Base-by-base conservation (phyloP, 2,888 invertebrate genomes). In the Aplocera efformata region DNA sequence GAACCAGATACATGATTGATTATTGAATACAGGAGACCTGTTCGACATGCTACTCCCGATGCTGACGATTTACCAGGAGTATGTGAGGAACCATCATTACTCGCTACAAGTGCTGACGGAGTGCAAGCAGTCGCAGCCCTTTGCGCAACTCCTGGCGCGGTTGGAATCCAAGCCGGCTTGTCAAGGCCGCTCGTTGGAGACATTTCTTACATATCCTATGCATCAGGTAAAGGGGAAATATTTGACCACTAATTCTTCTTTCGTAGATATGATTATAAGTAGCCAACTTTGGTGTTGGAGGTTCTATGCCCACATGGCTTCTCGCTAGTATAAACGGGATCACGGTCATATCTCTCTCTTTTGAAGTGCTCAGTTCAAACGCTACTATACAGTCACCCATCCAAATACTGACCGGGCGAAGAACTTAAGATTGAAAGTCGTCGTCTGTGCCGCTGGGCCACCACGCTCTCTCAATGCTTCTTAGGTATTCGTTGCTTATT, bases 11-110 rank as follows among this genome's bases (percentile, higher is more conserved):
- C 13, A 17, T 17, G 5, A 67, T 67, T 55, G 56, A 58, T 48
- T 54, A 51, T 59, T 84, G 53, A 66, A 58, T 63, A 68, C 88
- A 96, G 96, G 96, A 71, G 97, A 97, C 82, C 90, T 97, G 69
- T 97, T 97, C 89, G 96, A 97, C 79, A 97, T 97, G 96, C 89
- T 97, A 63, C 90, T 97, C 53, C 97, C 97, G 34, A 97, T 97
- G 97, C 86, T 97, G 80, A 95, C 94, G 61, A 97, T 97, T 72
- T 97, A 97, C 85, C 97, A 97, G 85, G 97, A 97, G 89, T 97
- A 97, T 77, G 97, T 97, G 33, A 88, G 97, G 44, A 97, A 97
- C 81, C 97, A 97, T 75, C 97, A 97, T 82, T 97, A 96, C 89
- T 96, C 96, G 53, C 91, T 97, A 38, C 97, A 97, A 85, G 94